phyloP scores from a whole-genome alignment of 2,888 invertebrate genomes.

The Trichogramma evanescens region DNA sequence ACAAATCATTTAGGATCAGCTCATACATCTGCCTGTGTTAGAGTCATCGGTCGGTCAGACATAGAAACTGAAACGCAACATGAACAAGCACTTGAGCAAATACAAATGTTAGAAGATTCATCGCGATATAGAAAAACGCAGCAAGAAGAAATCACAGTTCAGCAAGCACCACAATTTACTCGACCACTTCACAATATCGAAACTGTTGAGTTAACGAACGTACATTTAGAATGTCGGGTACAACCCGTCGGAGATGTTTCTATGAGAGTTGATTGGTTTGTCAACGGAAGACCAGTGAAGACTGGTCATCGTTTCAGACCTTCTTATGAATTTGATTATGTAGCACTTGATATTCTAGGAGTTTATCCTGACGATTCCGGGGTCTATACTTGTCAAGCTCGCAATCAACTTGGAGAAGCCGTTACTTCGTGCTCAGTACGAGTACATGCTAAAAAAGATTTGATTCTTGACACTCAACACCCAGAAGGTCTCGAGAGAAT shows the following conservation, averaged over 20 bases:
- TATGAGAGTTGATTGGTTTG: slow-evolving; percentile 94
- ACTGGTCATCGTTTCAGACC: slow-evolving; percentile 92
- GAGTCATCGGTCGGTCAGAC: slow-evolving; percentile 74
- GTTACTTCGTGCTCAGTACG: slow-evolving; percentile 86
- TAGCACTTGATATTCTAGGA: slow-evolving; percentile 89
- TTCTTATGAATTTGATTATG: slow-evolving; percentile 94
- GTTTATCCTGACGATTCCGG: slow-evolving; percentile 97
- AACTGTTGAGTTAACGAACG: slow-evolving; percentile 83
- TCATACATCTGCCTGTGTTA: slow-evolving; percentile 83
- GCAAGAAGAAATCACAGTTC: slow-evolving; percentile 73
- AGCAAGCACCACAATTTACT: slow-evolving; percentile 82
- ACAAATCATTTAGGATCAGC: slow-evolving; percentile 90
- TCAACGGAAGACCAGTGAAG: slow-evolving; percentile 86
- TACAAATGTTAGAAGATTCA: slow-evolving; percentile 79
- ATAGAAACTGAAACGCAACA: slow-evolving; percentile 85
- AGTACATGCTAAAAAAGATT: slow-evolving; percentile 81
- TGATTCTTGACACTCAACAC: slow-evolving; percentile 82
- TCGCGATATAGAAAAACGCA: slow-evolving; percentile 61
- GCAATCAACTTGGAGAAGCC: slow-evolving; percentile 90
- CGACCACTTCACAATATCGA: slow-evolving; percentile 82
- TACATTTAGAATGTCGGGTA: slow-evolving; percentile 84
- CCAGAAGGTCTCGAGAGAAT: slow-evolving; percentile 88
- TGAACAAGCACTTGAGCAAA: slow-evolving; percentile 86
- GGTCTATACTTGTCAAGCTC: slow-evolving; percentile 90
- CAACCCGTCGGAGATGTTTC: slow-evolving; percentile 87